Base-by-base conservation (phyloP, 2,888 invertebrate species). In the Therioaphis trifolii region DNA sequence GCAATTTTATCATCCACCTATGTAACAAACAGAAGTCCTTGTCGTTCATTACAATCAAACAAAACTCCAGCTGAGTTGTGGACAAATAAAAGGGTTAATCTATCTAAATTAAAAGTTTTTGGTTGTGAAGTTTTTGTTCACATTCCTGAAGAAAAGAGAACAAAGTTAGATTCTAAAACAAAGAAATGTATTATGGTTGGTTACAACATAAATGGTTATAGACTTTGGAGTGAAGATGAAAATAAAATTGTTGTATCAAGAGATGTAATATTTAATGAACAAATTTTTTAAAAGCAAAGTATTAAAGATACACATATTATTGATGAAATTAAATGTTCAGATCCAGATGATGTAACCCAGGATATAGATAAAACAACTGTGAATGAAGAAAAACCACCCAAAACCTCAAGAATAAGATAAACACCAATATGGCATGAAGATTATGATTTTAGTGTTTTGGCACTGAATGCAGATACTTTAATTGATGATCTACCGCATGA, bases 151-250 rank as follows among this genome's bases (percentile, higher is more conserved):
- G n/a, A 68, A 40, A 68, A 68, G 40, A 68, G n/a, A 68, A 40
- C 40, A n/a, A 68, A 40, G 66, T 21, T 40, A 40, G 40, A 68
- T 68, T 68, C 66, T 21, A 68, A 68, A 40, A 68, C 66, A 5
- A 68, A 40, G 66, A 68, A 68, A 68, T 68, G 66, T 68, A 40
- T 68, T 68, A 68, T 68, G 66, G 66, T 68, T 68, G 40, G 66
- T n/a, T 55, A 55, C 63, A 63, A 63, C 29, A 63, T 63, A 63
- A 63, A 63, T 63, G 61, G 61, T 66, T 66, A 35, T 35, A 35
- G n/a, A n/a, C n/a, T n/a, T n/a, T n/a, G n/a, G n/a, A n/a, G n/a
- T n/a, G n/a, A n/a, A n/a, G n/a, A n/a, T 18, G 35, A 29, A 35
- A 35, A 35, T 29, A 11, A 63, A 63, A n/a, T 58, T 21, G n/a